phyloP scores from a whole-genome alignment of 2,888 invertebrate genomes.

The Tenthredo mesomela region DNA sequence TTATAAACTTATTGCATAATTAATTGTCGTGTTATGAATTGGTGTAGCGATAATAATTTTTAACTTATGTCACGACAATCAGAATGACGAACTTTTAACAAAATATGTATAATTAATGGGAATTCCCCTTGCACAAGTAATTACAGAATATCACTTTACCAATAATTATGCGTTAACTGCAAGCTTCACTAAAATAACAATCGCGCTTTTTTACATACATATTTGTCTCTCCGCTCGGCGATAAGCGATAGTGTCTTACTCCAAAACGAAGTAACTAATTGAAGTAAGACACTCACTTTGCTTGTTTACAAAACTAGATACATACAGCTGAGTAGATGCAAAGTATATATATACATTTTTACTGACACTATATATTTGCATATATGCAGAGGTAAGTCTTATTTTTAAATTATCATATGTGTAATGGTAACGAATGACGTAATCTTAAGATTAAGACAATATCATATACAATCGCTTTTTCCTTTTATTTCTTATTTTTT shows the following conservation, averaged over 20 bases:
- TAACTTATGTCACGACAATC: not conserved
- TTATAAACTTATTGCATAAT: not conserved
- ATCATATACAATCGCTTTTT: not conserved
- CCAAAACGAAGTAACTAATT: not conserved
- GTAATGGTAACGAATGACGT: not conserved
- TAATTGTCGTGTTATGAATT: not conserved
- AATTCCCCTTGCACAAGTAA: not conserved
- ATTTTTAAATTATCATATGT: conserved; percentile 16
- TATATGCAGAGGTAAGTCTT: not conserved
- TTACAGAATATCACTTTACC: not conserved
- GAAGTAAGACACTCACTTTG: not conserved
- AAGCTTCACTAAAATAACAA: not conserved
- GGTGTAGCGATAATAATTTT: too few species aligned
- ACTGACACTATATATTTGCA: not conserved
- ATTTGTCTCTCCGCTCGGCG: not conserved
- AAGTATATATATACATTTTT: not conserved
- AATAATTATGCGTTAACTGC: not conserved
- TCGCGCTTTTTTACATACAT: not conserved
- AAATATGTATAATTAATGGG: not conserved
- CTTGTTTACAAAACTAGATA: not conserved
- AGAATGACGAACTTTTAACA: not conserved
- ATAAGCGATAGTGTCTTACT: not conserved
- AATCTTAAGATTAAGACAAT: not conserved
- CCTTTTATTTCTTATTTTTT: not conserved
- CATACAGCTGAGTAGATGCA: conserved; percentile 27